These are phyloP conservation scores for Callyntrura guangdongensis DNA, from an alignment of 2,888 invertebrate genomes.

Conservation along the genomic window DNA sequence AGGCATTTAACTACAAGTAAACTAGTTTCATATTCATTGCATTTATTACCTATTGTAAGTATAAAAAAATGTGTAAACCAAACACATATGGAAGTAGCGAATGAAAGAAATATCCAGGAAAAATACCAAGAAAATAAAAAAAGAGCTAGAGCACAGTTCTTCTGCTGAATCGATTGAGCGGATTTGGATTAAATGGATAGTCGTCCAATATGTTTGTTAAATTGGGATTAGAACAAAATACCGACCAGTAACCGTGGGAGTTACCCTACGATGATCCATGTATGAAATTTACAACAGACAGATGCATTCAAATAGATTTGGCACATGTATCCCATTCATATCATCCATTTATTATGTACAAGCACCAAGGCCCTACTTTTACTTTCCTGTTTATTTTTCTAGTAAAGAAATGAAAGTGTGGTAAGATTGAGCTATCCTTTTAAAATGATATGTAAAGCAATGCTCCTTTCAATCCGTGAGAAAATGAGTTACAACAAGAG, in stretches of 20 bases:
- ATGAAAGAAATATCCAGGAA: too few species aligned
- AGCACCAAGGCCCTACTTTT: too few species aligned
- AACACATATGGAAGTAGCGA: too few species aligned
- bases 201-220: neutral
- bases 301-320: neutral
- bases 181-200: too few species aligned
- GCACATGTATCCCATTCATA: neutral
- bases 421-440: neutral
- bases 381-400: neutral
- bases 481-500: conserved; percentile 10
- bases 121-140: too few species aligned
- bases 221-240: conserved; percentile 30
- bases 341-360: neutral
- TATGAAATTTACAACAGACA: neutral
- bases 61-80: too few species aligned
- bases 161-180: too few species aligned
- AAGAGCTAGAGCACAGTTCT: too few species aligned
- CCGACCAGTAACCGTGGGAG: conserved; percentile 4
- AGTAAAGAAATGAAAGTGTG: neutral
- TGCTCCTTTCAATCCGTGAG: neutral
- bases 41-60: too few species aligned
- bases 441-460: conserved; percentile 13
- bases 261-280: neutral
- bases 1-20: too few species aligned
- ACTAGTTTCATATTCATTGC: too few species aligned